These are phyloP conservation scores for Dysidea cf. avara DNA, from an alignment of 37 sponge, comb jelly and placozoan species.

Conservation along the genomic window DNA sequence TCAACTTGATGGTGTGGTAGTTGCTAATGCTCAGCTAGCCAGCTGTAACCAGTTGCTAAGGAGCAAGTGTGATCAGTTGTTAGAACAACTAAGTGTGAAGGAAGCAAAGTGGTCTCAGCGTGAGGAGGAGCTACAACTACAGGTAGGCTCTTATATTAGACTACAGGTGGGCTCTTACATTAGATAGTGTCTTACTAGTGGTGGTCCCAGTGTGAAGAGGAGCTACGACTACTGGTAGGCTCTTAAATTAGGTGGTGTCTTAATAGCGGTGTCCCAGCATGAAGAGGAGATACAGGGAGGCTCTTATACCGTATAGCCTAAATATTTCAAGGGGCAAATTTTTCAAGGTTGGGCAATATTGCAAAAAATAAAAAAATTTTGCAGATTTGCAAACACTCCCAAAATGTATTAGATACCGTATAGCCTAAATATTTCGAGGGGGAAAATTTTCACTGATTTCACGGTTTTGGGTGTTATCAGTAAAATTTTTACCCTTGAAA, in stretches of 20 bases:
- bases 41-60: constrained; percentile 35
- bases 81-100: constrained; percentile 52
- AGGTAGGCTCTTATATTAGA: constrained; percentile 20
- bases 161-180: too few relatives aligned
- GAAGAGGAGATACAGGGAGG: too few relatives aligned
- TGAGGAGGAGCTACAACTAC: constrained; percentile 40
- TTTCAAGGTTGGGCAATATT: too few relatives aligned
- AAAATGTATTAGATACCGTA: too few relatives aligned
- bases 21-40: constrained; percentile 28
- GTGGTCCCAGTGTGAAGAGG: not conserved
- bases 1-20: constrained; percentile 31
- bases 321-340: too few relatives aligned
- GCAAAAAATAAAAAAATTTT: too few relatives aligned
- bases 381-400: too few relatives aligned
- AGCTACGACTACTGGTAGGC: not conserved
- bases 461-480: too few relatives aligned
- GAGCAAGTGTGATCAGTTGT: constrained; percentile 41
- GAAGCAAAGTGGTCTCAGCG: constrained; percentile 64
- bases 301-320: too few relatives aligned
- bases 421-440: too few relatives aligned
- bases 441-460: too few relatives aligned
- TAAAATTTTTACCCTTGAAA: too few relatives aligned
- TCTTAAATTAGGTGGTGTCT: not conserved
- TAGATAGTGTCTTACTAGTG: not conserved
- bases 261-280: not conserved